Evolutionary conservation across 2,797 vertebrate genomes (phyloP).

Genomic region (Gallinago stenura): DNA sequence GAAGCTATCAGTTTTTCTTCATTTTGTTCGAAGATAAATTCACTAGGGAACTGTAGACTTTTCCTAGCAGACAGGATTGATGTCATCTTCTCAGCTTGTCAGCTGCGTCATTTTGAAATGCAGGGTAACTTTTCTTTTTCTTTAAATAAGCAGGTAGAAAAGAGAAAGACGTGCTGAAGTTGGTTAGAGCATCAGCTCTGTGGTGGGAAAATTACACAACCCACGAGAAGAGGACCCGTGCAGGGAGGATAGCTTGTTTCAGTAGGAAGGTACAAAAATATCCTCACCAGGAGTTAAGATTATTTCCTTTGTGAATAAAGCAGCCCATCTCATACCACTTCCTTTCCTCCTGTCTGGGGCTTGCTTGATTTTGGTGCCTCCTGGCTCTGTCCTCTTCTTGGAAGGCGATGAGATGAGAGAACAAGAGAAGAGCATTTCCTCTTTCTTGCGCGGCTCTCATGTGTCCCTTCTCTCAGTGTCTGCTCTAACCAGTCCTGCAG

Average conservation of each 20-base stretch:
- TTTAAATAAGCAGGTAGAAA: neutral
- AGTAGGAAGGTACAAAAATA: neutral
- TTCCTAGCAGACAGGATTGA: neutral
- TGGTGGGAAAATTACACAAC: neutral
- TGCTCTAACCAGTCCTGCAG: neutral
- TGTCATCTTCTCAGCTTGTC: neutral
- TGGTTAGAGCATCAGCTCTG: neutral
- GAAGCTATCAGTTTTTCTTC: slow-evolving; percentile 1
- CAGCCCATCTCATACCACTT: neutral
- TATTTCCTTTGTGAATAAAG: neutral
- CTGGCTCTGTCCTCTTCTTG: neutral
- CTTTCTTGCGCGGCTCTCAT: neutral
- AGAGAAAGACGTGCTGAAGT: neutral
- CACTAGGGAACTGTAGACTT: neutral
- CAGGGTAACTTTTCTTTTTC: neutral
- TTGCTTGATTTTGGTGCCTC: neutral
- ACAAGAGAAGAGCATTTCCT: neutral
- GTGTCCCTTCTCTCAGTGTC: neutral
- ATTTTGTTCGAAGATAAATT: neutral
- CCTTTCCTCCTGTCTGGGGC: neutral
- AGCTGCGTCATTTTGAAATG: slow-evolving; percentile 1
- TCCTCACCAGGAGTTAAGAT: neutral
- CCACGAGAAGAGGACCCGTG: neutral
- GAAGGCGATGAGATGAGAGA: neutral
- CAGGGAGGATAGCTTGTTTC: neutral